phyloP scores from a whole-genome alignment of 2,113 vertebrate genomes.

The Malurus cyaneus region DNA sequence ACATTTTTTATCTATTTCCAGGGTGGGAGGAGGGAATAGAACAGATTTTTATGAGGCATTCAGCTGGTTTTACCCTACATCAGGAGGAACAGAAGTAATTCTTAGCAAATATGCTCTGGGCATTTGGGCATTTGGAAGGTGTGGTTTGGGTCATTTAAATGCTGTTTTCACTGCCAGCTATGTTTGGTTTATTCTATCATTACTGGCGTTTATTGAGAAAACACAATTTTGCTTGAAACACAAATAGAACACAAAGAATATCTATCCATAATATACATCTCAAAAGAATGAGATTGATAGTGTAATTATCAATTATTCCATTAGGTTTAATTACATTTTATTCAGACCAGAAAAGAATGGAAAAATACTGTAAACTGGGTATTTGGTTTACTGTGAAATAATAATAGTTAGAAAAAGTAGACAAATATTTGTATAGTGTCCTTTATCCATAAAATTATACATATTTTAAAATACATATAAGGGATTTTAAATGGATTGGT shows the following conservation, averaged over 20 bases:
- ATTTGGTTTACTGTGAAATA: background rate
- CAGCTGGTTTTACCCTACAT: background rate
- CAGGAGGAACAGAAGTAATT: background rate
- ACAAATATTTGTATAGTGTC: background rate
- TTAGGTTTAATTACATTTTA: background rate
- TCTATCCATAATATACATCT: background rate
- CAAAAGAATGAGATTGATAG: background rate
- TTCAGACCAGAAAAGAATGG: background rate
- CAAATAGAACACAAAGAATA: background rate
- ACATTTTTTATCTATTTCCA: background rate
- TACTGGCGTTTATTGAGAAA: background rate
- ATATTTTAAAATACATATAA: background rate
- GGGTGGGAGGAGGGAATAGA: rapidly evolving
- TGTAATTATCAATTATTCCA: background rate
- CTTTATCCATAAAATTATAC: background rate
- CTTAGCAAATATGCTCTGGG: background rate
- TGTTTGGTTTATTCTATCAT: background rate
- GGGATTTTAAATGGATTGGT: background rate
- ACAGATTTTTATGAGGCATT: background rate
- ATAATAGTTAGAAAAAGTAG: background rate
- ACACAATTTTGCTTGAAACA: background rate
- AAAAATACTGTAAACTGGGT: background rate
- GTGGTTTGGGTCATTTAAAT: background rate
- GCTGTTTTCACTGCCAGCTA: background rate
- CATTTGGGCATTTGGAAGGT: background rate